phyloP scores from a whole-genome alignment of 2,888 invertebrate genomes.

The Endotricha flammealis region DNA sequence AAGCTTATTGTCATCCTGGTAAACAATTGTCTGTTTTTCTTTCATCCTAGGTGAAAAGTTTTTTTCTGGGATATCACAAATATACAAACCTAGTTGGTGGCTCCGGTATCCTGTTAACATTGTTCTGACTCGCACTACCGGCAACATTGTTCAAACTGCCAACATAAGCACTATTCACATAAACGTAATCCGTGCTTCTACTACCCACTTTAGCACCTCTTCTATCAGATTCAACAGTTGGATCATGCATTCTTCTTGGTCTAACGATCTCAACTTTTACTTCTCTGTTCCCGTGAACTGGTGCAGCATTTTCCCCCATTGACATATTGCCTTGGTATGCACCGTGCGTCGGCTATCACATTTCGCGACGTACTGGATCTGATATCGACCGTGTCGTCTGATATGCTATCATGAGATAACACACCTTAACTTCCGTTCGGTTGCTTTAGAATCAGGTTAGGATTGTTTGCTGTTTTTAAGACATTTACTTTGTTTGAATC shows the following conservation, averaged over 20 bases:
- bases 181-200: slow-evolving; percentile 44
- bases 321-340: slow-evolving; percentile 13
- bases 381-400: slow-evolving; percentile 11
- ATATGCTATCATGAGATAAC: slow-evolving; percentile 7
- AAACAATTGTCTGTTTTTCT: no score
- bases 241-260: slow-evolving; percentile 21
- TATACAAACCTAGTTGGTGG: slow-evolving; percentile 42
- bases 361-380: slow-evolving; percentile 16
- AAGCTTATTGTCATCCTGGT: no score
- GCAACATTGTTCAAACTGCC: slow-evolving; percentile 48
- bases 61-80: neutral
- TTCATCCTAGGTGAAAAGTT: neutral
- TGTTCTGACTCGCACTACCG: no score
- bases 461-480: slow-evolving; percentile 2
- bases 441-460: slow-evolving; percentile 11
- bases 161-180: slow-evolving; percentile 53
- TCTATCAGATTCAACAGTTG: slow-evolving; percentile 12
- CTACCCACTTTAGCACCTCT: slow-evolving; percentile 21
- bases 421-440: slow-evolving; percentile 14
- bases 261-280: slow-evolving; percentile 16
- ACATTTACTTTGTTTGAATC: neutral
- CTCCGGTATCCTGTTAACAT: slow-evolving; percentile 13
- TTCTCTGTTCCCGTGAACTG: slow-evolving; percentile 3
- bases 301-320: neutral
- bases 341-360: slow-evolving; percentile 14